Percentiles rank a stretch among this genome's conserved stretches.
These are phyloP conservation scores for Tetheella fluctuosa DNA, from an alignment of 2,888 invertebrate genomes.

Conservation along the genomic window DNA sequence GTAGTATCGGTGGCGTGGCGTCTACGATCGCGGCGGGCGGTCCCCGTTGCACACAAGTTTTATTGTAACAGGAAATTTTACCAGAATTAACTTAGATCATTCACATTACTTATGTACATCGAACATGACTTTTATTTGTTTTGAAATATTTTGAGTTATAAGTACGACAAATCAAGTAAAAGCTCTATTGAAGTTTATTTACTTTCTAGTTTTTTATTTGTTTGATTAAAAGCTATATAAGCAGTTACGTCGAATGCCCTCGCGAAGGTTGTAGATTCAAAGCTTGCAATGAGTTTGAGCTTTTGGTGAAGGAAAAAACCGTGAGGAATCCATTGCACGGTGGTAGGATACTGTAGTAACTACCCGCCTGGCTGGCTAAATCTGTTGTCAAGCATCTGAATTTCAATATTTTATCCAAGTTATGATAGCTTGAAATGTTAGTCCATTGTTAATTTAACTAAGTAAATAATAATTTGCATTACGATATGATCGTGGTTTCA, in stretches of 20 bases:
- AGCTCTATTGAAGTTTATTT: neutral
- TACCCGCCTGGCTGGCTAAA: too few relatives aligned
- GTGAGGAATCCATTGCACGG: too few relatives aligned
- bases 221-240: too few relatives aligned
- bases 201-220: neutral
- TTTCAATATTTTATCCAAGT: neutral
- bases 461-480: neutral
- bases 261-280: too few relatives aligned
- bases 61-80: slow-evolving; percentile 66
- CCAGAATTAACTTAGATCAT: slow-evolving; percentile 65
- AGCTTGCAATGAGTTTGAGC: too few relatives aligned
- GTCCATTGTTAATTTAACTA: slow-evolving; percentile 3
- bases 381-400: too few relatives aligned
- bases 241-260: too few relatives aligned
- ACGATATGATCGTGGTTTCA: neutral
- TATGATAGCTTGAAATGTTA: neutral
- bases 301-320: too few relatives aligned
- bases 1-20: slow-evolving; percentile 52
- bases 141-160: neutral
- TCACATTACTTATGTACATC: slow-evolving; percentile 52
- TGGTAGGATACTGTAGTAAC: too few relatives aligned
- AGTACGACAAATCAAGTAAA: neutral
- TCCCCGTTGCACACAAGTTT: slow-evolving; percentile 47
- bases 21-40: slow-evolving; percentile 37
- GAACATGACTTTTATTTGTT: slow-evolving; percentile 46